Evolutionary conservation across 2,113 vertebrate species (phyloP).

Genomic region (Tricholaema leucomelas): DNA sequence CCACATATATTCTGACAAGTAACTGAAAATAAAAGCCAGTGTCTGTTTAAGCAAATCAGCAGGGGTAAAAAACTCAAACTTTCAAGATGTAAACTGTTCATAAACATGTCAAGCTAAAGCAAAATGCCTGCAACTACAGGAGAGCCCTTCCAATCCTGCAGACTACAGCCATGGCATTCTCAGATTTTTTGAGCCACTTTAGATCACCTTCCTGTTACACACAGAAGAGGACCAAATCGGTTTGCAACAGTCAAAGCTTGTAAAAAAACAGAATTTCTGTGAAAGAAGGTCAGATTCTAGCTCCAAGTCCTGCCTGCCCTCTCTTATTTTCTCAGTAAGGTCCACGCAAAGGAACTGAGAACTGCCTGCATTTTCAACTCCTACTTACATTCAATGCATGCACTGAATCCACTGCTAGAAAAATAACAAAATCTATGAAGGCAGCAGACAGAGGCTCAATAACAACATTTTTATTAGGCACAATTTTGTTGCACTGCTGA

Average conservation of each 20-base stretch:
- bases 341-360: neutral
- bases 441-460: neutral
- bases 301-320: neutral
- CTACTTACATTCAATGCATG: neutral
- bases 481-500: neutral
- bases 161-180: neutral
- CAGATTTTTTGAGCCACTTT: neutral
- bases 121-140: constrained; percentile 41
- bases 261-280: neutral
- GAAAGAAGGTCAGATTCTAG: neutral
- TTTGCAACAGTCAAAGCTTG: neutral
- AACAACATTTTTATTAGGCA: neutral
- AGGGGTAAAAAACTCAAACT: constrained; percentile 56
- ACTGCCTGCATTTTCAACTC: neutral
- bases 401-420: neutral
- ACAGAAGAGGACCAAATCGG: neutral
- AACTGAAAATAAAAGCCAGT: constrained; percentile 50
- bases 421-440: neutral
- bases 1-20: constrained; percentile 49
- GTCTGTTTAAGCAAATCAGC: constrained; percentile 47
- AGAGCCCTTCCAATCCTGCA: neutral
- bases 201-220: neutral
- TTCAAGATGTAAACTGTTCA: constrained; percentile 60
- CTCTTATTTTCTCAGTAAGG: neutral
- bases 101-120: constrained; percentile 62